Conservation (phyloP, 2,797 vertebrate genomes). For the Lutjanus argentimaculatus region DNA sequence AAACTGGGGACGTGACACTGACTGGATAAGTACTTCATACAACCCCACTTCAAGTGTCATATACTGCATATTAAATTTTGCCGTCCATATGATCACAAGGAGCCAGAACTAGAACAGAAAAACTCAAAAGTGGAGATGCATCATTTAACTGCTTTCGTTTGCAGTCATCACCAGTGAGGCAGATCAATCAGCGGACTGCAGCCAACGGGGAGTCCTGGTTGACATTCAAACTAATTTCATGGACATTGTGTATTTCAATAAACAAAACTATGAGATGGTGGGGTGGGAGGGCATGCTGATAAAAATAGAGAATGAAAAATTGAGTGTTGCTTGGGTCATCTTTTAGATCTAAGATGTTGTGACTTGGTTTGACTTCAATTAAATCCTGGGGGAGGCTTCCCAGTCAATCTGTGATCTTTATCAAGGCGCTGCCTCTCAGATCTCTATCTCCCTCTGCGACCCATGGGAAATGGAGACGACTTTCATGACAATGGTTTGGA, state of each 20-base stretch:
- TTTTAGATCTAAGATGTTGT: constrained; percentile 86
- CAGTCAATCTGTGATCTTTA: constrained; percentile 89
- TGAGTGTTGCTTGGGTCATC: constrained; percentile 83
- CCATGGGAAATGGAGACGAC: constrained; percentile 85
- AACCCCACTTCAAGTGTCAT: not conserved
- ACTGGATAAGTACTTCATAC: too few relatives aligned
- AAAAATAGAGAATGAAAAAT: constrained; percentile 75
- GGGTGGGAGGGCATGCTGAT: constrained; percentile 49
- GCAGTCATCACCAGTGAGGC: constrained; percentile 7
- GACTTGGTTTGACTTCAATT: constrained; percentile 90
- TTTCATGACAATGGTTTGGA: constrained; percentile 85
- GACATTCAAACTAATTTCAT: constrained; percentile 76
- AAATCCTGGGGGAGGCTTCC: constrained; percentile 86
- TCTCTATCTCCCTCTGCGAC: constrained; percentile 83
- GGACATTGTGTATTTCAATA: constrained; percentile 72
- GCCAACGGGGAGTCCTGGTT: constrained; percentile 37
- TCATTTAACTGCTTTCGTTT: constrained; percentile 19
- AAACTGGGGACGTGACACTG: too few relatives aligned
- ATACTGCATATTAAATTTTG: not conserved
- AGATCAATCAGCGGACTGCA: constrained; percentile 39
- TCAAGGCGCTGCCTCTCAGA: constrained; percentile 85
- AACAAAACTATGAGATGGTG: constrained; percentile 33
- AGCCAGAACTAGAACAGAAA: not conserved
- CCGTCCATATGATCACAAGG: not conserved
- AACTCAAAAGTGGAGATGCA: constrained; percentile 3